Conservation (phyloP, 2,888 invertebrate genomes). For the Nomada hirtipes region DNA sequence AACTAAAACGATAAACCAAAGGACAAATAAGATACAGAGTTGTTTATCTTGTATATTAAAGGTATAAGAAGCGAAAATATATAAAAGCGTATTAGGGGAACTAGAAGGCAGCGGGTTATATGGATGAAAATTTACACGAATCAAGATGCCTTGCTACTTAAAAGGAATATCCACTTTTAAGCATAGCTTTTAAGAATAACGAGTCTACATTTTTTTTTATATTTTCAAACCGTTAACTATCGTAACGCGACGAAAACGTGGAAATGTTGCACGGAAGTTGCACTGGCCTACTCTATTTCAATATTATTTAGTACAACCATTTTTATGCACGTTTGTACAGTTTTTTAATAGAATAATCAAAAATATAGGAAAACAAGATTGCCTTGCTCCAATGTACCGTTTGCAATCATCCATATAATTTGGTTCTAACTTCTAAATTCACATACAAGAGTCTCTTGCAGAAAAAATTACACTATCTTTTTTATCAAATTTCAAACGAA, state of each 20-base stretch:
- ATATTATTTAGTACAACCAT: conserved; percentile 32
- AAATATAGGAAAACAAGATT: conserved; percentile 17
- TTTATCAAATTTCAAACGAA: conserved; percentile 31
- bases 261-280: conserved; percentile 13
- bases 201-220: neutral
- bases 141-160: conserved; percentile 52
- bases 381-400: conserved; percentile 23
- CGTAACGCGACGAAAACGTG: conserved; percentile 14
- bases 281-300: conserved; percentile 56
- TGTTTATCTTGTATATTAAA: conserved; percentile 29
- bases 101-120: conserved; percentile 11
- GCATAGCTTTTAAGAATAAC: conserved; percentile 3
- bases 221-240: conserved; percentile 17
- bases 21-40: conserved; percentile 32
- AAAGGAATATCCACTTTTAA: conserved; percentile 35
- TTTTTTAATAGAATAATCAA: conserved; percentile 37
- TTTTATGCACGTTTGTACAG: conserved; percentile 49
- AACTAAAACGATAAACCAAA: conserved; percentile 24
- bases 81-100: conserved; percentile 13
- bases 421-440: conserved; percentile 5
- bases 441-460: neutral
- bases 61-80: conserved; percentile 16
- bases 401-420: conserved; percentile 24
- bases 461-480: conserved; percentile 25
- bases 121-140: conserved; percentile 35